Percentiles rank a stretch among this genome's conserved stretches.
These are phyloP conservation scores for Philhelius pedissequus DNA, from an alignment of 2,888 invertebrate genomes.

Conservation along the genomic window DNA sequence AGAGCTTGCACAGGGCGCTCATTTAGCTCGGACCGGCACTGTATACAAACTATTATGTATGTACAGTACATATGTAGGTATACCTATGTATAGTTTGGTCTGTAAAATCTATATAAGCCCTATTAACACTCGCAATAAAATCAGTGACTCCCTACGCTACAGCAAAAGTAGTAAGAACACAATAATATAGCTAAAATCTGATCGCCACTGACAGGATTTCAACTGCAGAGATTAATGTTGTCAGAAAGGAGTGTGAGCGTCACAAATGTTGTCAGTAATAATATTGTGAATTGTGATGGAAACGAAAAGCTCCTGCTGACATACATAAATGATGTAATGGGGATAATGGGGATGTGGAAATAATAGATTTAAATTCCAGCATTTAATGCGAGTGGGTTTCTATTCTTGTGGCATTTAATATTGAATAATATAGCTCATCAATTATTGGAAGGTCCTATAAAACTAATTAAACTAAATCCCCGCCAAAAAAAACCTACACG, in stretches of 20 bases:
- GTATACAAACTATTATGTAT: slow-evolving; percentile 26
- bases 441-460: not conserved
- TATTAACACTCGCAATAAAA: not conserved
- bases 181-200: slow-evolving; percentile 23
- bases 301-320: not conserved
- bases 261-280: slow-evolving; percentile 12
- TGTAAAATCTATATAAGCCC: not conserved
- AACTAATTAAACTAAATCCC: not conserved
- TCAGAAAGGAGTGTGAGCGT: not conserved
- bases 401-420: slow-evolving; percentile 26
- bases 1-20: too few relatives aligned
- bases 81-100: not conserved
- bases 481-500: not conserved
- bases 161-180: not conserved
- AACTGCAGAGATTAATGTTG: slow-evolving; percentile 12
- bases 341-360: not conserved
- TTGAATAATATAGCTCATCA: slow-evolving; percentile 1
- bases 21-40: too few relatives aligned
- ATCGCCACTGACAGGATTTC: slow-evolving; percentile 26
- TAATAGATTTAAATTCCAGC: slow-evolving; percentile 33
- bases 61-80: too few relatives aligned
- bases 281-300: not conserved
- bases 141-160: not conserved
- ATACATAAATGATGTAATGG: slow-evolving; percentile 4
- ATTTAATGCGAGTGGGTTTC: slow-evolving; percentile 14